Base-by-base conservation (phyloP, 2,113 vertebrate species). In the Varanus salvator region DNA sequence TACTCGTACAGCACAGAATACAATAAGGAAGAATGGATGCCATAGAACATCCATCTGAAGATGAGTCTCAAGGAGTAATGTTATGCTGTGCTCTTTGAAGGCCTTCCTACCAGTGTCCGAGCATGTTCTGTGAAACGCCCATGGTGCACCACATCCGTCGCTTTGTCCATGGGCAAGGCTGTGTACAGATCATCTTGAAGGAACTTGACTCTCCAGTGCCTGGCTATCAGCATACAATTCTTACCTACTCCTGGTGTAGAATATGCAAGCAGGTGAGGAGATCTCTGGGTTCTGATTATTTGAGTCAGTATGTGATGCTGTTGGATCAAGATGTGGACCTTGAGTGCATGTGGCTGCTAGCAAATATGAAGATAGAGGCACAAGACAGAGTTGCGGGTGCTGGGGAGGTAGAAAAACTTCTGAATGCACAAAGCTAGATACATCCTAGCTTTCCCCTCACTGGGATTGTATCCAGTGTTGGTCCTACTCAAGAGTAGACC, bases 161-260 rank as follows among this genome's bases (percentile, higher is more conserved):
- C 71, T 99, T 99, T 88, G 99, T 99, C 83, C 99, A 99, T 3
- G 99, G 98, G 86, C 98, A 97, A 76, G 99, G 99, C 89, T 99
- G 99, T n/a, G 99, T 99, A 91, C 99, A 99, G 96, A 99, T 99
- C 48, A 98, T 99, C 64, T 85, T 99, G 50, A 99, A 99, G 95
- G 99, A 99, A 96, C 95, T 99, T 95, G 99, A 99, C 94, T 99
- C 99, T 3, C 99, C 99, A 0, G 99, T 99, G 25, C 99, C 99
- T 50, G 99, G 99, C 1, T 99, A 99, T 93, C 99, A 99, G 86
- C 99, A 99, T 96, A 99, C 99, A 1, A 99, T 99, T 82, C 98
- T 99, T 52, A 99, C 98, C 89, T 99, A 99, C 90, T 99, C 99
- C 91, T 99, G 99, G 99, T 99, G 99, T 92, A 98, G 98, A 92